Evolutionary conservation across 2,113 vertebrate genomes (phyloP).

Genomic region (Equus przewalskii): DNA sequence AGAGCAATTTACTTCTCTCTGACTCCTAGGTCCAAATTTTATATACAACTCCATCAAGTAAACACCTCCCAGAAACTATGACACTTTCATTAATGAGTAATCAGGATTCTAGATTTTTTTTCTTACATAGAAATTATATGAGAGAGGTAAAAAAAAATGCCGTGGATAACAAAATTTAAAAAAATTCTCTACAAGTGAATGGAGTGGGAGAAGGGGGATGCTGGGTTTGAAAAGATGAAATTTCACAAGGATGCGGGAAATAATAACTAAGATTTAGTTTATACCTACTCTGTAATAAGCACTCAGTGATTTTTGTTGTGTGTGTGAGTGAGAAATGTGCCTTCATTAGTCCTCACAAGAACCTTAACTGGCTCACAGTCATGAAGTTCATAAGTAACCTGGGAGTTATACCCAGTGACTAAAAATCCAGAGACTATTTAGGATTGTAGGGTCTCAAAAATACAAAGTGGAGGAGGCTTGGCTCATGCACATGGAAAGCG

Average conservation of each 20-base stretch:
- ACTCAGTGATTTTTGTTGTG: background rate
- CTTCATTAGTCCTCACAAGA: background rate
- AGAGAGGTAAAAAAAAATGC: background rate
- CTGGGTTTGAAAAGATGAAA: background rate
- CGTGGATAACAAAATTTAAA: background rate
- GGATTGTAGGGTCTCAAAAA: background rate
- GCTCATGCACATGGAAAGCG: background rate
- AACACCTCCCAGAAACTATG: background rate
- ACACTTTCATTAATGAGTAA: background rate
- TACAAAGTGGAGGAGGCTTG: background rate
- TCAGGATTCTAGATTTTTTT: background rate
- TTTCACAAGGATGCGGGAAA: background rate
- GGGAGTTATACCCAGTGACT: background rate
- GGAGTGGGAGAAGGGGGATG: background rate
- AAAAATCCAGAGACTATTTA: background rate
- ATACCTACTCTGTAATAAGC: background rate
- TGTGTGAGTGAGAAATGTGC: background rate
- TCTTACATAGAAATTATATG: background rate
- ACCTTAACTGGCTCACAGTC: background rate
- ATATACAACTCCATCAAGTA: background rate
- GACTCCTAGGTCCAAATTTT: background rate
- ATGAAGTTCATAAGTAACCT: background rate
- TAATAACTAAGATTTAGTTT: background rate
- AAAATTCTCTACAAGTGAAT: background rate
- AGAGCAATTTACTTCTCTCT: background rate